These are phyloP conservation scores for Ceramica pisi DNA, from an alignment of 2,888 invertebrate genomes.

Conservation along the genomic window DNA sequence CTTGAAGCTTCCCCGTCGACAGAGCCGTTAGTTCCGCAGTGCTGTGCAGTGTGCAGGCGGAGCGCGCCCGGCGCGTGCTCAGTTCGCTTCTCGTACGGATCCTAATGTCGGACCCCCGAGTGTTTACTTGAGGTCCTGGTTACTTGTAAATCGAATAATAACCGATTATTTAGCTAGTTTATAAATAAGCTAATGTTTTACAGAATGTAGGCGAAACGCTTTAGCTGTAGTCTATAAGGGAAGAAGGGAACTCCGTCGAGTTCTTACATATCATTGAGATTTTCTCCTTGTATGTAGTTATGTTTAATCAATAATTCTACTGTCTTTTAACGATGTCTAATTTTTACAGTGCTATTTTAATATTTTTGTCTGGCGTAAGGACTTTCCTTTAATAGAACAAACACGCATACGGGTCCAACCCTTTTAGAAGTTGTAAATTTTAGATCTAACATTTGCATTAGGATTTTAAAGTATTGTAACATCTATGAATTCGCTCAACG, in stretches of 20 bases:
- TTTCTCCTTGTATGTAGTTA: constrained; percentile 87
- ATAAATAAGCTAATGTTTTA: constrained; percentile 81
- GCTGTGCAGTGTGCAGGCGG: neutral
- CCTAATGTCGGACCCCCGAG: constrained; percentile 57
- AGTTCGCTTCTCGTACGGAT: constrained; percentile 69
- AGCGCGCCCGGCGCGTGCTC: constrained; percentile 24
- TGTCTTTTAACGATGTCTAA: constrained; percentile 79
- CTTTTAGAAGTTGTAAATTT: constrained; percentile 87
- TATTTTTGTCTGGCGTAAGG: constrained; percentile 75
- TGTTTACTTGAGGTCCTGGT: constrained; percentile 56
- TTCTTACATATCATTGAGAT: constrained; percentile 91
- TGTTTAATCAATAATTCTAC: constrained; percentile 77
- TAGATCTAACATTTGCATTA: constrained; percentile 89
- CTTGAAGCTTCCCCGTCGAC: constrained; percentile 64
- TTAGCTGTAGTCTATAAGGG: constrained; percentile 87
- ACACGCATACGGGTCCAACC: constrained; percentile 90
- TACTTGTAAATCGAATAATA: constrained; percentile 71
- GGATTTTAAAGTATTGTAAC: constrained; percentile 87
- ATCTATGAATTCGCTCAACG: constrained; percentile 89
- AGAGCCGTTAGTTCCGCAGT: constrained; percentile 38
- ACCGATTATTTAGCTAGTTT: constrained; percentile 84
- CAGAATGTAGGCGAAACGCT: constrained; percentile 86
- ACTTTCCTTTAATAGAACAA: constrained; percentile 84
- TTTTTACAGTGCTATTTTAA: constrained; percentile 83
- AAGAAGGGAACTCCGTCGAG: constrained; percentile 88